A percentile compares a stretch with the other conserved stretches of the same genome.
Evolutionary conservation across 2,113 vertebrate species (phyloP).

Genomic region (Crotalus tigris): DNA sequence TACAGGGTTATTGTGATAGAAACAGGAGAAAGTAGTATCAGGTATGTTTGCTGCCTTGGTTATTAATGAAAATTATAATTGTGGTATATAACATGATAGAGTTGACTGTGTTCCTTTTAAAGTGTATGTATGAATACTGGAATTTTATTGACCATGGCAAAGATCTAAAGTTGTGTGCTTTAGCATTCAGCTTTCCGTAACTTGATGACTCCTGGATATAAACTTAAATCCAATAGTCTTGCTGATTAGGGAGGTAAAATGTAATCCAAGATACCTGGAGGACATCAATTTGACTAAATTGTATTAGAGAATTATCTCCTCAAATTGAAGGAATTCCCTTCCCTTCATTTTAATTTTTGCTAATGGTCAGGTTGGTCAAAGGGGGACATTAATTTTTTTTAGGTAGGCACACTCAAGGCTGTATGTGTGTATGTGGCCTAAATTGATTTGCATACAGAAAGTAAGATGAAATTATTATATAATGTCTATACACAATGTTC

Average conservation of each 20-base stretch:
- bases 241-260: not conserved
- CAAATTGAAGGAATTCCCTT: not conserved
- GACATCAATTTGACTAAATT: not conserved
- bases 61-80: no score
- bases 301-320: no score
- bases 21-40: no score
- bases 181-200: not conserved
- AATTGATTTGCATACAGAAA: not conserved
- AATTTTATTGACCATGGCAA: not conserved
- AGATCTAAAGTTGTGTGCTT: not conserved
- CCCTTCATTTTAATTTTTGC: not conserved
- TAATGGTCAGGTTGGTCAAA: not conserved
- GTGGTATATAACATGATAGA: not conserved
- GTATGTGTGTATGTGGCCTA: not conserved
- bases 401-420: not conserved
- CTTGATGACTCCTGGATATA: not conserved
- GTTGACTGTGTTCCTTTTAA: not conserved
- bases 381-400: not conserved
- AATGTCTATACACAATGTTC: no score
- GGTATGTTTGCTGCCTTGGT: no score
- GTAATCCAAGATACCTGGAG: not conserved
- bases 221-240: no score
- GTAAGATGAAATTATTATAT: not conserved
- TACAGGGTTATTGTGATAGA: no score
- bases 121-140: not conserved